A percentile compares a stretch with the other conserved stretches of the same genome.
These are phyloP conservation scores for Lasius fuliginosus DNA, from an alignment of 2,888 invertebrate genomes.

Conservation along the genomic window DNA sequence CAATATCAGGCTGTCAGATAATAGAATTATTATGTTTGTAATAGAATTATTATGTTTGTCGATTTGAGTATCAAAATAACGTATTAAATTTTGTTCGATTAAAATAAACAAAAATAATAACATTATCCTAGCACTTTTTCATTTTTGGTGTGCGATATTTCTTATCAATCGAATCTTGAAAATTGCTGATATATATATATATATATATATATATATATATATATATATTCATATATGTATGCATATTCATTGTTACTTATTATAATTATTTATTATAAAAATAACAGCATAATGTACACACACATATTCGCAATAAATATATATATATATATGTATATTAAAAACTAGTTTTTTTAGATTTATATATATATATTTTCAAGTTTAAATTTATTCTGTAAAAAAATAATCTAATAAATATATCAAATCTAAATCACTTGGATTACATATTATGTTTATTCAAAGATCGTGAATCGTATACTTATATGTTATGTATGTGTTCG, in stretches of 20 bases:
- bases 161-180: neutral
- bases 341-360: neutral
- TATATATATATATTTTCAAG: neutral
- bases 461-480: neutral
- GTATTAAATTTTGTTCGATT: neutral
- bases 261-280: neutral
- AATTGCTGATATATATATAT: too few species aligned
- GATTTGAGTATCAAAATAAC: neutral
- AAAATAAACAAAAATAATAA: slow-evolving; percentile 1
- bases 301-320: neutral
- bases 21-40: neutral
- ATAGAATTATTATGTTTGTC: neutral
- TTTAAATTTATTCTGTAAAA: neutral
- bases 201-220: too few species aligned
- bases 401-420: neutral
- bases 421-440: neutral
- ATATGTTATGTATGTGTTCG: neutral
- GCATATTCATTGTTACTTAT: neutral
- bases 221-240: neutral
- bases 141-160: neutral
- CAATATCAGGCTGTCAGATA: neutral
- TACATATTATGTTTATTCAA: slow-evolving; percentile 14
- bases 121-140: neutral
- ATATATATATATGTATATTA: neutral
- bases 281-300: neutral